Base-by-base conservation (phyloP, 2,113 vertebrate genomes). In the Aphyosemion australe region DNA sequence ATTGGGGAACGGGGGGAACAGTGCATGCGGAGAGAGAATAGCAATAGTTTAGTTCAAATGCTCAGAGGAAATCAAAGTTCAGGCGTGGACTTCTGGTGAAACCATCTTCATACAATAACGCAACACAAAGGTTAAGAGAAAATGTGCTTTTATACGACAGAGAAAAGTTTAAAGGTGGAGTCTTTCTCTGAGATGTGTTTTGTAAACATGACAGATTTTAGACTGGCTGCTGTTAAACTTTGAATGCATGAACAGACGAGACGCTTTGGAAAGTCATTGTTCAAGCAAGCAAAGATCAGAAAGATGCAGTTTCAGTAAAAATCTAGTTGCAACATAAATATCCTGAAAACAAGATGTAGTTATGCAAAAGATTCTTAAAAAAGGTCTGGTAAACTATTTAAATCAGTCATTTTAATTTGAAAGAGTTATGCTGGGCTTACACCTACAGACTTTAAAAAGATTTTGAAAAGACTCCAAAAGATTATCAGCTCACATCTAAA, bases 1-100 rank as follows among this genome's bases (percentile, higher is more conserved):
- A 2, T 57, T 67, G 67, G 47, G 57, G 43, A 79, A 62, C 61
- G 60, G 39, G 56, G 51, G 41, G 68, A 64, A 4, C 41, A 39
- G 51, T 62, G 63, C 45, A 45, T 46, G 69, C 61, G 74, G 64
- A 47, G 52, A 64, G 64, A 69, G 75, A 86, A 87, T 83, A 68
- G 69, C 69, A 78, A 80, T 82, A 67, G 55, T 72, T 76, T 66
- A 65, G 47, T 75, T 64, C 61, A 63, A 58, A 67, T 55, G 31
- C 62, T 72, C 32, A 19, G 49, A 76, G 63, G 62, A 75, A 82
- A 80, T 67, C 57, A 57, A 60, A 63, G 50, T 74, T 78, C 42
- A 70, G 32, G 45, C 32, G 34, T 5, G 14, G 45, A 31, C 47
- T 57, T 69, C 21, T 61, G 61, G 37, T 26, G 47, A 46, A 59